Evolutionary conservation across 2,113 vertebrate genomes (phyloP).

Genomic region (Corythoichthys intestinalis): DNA sequence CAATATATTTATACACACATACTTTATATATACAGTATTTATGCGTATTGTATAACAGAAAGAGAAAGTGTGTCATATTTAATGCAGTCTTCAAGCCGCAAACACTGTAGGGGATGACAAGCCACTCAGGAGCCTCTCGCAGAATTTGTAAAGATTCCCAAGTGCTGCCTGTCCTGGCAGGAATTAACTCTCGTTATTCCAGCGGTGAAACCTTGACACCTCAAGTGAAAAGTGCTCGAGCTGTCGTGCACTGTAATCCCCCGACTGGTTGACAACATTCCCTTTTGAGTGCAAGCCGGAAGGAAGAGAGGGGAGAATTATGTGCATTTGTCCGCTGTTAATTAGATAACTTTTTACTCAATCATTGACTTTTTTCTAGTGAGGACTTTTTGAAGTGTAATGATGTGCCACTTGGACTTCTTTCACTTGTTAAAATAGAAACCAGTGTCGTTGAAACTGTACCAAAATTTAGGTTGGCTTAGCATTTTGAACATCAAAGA

Average conservation of each 20-base stretch:
- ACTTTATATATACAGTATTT: neutral
- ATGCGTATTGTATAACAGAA: neutral
- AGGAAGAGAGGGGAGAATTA: constrained; percentile 36
- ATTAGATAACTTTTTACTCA: constrained; percentile 71
- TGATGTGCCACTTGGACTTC: constrained; percentile 62
- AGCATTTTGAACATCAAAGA: constrained; percentile 69
- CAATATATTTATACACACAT: neutral
- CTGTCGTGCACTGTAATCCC: constrained; percentile 53
- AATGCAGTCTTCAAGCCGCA: neutral
- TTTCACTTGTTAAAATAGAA: constrained; percentile 49
- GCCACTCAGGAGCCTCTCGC: neutral
- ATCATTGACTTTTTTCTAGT: constrained; percentile 63
- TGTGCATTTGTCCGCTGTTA: constrained; percentile 60
- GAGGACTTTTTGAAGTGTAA: constrained; percentile 64
- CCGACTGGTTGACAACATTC: constrained; percentile 40
- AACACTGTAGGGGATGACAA: constrained; percentile 1
- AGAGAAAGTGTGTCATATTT: constrained; percentile 1
- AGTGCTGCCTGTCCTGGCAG: constrained; percentile 22
- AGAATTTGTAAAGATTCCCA: neutral
- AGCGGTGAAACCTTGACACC: constrained; percentile 38
- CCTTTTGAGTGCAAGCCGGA: constrained; percentile 41
- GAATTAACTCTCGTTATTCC: constrained; percentile 40
- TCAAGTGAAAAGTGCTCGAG: constrained; percentile 55
- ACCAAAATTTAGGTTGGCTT: constrained; percentile 66
- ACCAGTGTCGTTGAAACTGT: constrained; percentile 46